Evolutionary conservation across 2,113 vertebrate species (phyloP), one percentile per base, ranked within the genome.

Genomic region (Anguilla japonica): DNA sequence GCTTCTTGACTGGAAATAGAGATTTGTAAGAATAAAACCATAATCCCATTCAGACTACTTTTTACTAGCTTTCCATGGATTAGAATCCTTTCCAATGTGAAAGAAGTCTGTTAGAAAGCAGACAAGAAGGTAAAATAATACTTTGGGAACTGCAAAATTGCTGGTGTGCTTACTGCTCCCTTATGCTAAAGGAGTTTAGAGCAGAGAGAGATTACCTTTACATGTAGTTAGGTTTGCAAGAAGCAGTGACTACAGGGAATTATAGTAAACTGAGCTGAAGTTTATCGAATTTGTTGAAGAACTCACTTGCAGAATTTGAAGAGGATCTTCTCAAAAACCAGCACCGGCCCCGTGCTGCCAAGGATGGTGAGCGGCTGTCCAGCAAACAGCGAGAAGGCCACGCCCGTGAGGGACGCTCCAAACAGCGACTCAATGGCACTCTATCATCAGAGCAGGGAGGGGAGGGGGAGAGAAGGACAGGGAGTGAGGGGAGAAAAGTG

Each of bases 271-370:
- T 15, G 41, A 50, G 11, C 13, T 53, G 50, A 53, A 53, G 50
- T 53, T 53, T 6, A 83, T 6, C 18, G 43, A 13, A 86, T n/a
- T 41, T 79, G 0, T 0, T 87, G 75, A 87, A 3, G 63, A 84
- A 94, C 98, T 93, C 93, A 98, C 98, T 87, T 96, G 97, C 98
- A 99, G 91, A 99, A 99, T 91, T 98, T 98, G 94, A 97, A 99
- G 91, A 99, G 95, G 95, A 99, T 99, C 94, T 99, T 99, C 94
- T 99, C 98, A 95, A 99, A 99, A 87, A 99, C 97, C 93, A 99
- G 94, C 92, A 99, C 98, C 80, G 98, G 98, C 91, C 98, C 98
- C 14, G 98, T 99, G 94, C 98, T 99, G 88, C 98, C 98, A 93
- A 99, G 94, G 93, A 99, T 98, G 89, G 98, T 99, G 89, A 99